These are phyloP conservation scores for Pelecanoides urinatrix DNA, from an alignment of 2,113 vertebrate genomes.

Conservation along the genomic window DNA sequence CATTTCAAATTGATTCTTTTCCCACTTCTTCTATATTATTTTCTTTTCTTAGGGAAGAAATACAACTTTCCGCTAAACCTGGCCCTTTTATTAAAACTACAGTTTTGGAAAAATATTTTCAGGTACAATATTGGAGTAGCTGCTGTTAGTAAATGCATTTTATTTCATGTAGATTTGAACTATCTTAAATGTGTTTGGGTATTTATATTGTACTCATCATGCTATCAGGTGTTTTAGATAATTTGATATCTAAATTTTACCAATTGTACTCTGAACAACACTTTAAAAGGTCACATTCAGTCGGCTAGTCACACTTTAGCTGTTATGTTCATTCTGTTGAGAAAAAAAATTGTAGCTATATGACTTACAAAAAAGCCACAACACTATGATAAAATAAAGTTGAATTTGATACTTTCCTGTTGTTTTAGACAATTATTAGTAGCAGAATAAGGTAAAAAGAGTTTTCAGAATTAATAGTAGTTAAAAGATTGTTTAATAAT, in stretches of 20 bases:
- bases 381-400: background rate
- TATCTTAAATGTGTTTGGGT: background rate
- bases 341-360: background rate
- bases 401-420: background rate
- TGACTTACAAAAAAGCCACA: background rate
- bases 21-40: background rate
- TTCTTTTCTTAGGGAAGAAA: background rate
- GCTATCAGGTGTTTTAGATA: background rate
- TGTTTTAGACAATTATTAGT: background rate
- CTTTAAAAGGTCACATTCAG: background rate
- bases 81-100: background rate
- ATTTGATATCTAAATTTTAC: background rate
- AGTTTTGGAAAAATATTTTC: background rate
- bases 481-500: background rate
- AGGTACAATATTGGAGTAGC: background rate
- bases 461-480: background rate
- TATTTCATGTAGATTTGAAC: background rate
- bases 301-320: background rate
- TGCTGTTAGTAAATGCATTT: background rate
- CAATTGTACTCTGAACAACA: background rate
- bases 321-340: background rate
- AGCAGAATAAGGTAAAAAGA: background rate
- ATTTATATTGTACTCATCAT: background rate
- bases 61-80: background rate
- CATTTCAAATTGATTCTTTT: background rate